phyloP scores from a whole-genome alignment of 2,113 vertebrate genomes.

The Camelus bactrianus region DNA sequence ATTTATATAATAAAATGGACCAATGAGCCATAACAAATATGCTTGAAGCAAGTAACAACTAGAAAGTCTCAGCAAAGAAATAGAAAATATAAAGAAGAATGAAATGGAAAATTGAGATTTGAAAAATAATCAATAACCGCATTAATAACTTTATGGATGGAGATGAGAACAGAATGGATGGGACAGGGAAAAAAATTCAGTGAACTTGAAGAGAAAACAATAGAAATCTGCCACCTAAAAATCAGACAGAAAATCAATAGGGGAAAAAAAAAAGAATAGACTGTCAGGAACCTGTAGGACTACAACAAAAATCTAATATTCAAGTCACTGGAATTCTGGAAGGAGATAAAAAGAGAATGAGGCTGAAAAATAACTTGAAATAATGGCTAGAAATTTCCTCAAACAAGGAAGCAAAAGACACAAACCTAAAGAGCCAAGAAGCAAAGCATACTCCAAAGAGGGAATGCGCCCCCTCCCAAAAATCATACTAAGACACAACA shows the following conservation, averaged over 20 bases:
- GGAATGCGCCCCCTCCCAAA: no score
- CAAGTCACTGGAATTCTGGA: neutral
- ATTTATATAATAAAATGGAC: neutral
- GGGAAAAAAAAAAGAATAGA: neutral
- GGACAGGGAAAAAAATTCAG: neutral
- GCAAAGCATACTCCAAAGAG: neutral
- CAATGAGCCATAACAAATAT: neutral
- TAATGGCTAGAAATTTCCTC: neutral
- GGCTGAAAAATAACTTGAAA: neutral
- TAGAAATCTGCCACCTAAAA: neutral
- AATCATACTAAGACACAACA: neutral
- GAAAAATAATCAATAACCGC: neutral
- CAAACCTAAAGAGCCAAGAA: neutral
- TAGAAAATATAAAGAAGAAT: neutral
- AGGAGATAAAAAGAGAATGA: neutral
- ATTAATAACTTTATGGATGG: neutral
- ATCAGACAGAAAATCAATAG: neutral
- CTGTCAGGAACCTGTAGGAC: accelerated
- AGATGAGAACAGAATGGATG: neutral
- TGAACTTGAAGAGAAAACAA: neutral
- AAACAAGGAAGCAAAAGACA: neutral
- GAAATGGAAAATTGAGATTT: neutral
- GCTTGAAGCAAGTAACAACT: neutral
- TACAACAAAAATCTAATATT: neutral
- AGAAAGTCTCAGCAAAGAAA: neutral